Base-by-base conservation (phyloP, 2,113 vertebrate species). In the Anolis carolinensis region DNA sequence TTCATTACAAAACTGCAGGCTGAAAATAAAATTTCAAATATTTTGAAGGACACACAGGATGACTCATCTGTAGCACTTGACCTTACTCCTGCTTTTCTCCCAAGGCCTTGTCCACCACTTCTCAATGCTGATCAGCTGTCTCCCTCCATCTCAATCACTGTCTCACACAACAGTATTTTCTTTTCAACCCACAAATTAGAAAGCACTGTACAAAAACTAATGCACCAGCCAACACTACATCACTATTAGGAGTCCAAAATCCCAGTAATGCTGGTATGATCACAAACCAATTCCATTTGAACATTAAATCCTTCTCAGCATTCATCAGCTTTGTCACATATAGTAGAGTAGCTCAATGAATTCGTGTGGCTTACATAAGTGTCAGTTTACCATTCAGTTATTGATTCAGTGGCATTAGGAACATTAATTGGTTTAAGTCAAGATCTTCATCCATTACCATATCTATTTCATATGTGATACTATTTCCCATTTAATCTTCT, bases 1-100 rank as follows among this genome's bases (percentile, higher is more conserved):
- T 72, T 89, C 87, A 89, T 91, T 81, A 88, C 74, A 86, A 90
- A 92, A 91, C 44, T 82, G 11, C 27, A 59, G 63, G 21, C 86
- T 78, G 72, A 89, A 89, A 52, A 65, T 5, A 7, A n/a, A 86
- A 27, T 87, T 91, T 90, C 74, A 85, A 88, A 82, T 87, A 84
- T 50, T 91, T 89, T 92, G 80, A 93, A 90, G 84, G 81, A 78
- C n/a, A 89, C 18, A 0, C 2, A 16, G 48, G 82, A 72, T 83
- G 86, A 89, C 75, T 92, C 23, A 16, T 67, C 73, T 81, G 65
- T 86, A n/a, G n/a, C 82, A 81, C 65, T 77, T 90, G 78, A 91
- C 25, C 4, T 2, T 70, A 52, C 7, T 5, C 16, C 32, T 65
- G 21, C 11, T 0, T 90, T 88, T 90, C 85, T 59, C 86, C 34